phyloP scores from a whole-genome alignment of 1,140 invertebrate genomes.

The Papilio xuthus region DNA sequence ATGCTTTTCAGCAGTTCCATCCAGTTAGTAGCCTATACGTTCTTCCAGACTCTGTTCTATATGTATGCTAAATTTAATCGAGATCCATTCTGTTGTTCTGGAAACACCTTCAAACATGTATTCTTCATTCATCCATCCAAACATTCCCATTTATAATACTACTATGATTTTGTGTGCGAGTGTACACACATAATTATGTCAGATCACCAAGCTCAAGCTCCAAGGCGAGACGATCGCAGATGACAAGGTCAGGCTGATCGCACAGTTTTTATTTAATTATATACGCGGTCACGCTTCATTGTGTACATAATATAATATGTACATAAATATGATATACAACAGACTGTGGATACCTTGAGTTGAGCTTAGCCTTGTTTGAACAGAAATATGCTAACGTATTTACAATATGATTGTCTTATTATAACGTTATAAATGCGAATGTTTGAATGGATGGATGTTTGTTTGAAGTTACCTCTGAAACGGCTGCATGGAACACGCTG shows the following conservation, averaged over 20 bases:
- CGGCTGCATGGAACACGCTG: no score
- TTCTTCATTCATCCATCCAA: no score
- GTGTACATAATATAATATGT: not conserved
- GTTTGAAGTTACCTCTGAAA: no score
- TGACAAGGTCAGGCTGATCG: slow-evolving; percentile 4
- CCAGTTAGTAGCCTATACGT: no score
- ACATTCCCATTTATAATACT: slow-evolving; percentile 4
- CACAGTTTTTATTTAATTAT: slow-evolving; percentile 17
- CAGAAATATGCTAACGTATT: not conserved
- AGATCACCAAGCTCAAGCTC: not conserved
- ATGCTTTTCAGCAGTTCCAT: no score
- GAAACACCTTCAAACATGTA: no score
- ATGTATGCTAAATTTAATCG: no score
- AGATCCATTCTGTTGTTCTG: no score
- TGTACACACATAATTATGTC: slow-evolving; percentile 12
- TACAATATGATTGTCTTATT: not conserved
- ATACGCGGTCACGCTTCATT: not conserved
- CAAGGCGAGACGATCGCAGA: slow-evolving; percentile 11
- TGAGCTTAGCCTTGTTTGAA: slow-evolving; percentile 2
- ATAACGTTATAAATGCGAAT: no score
- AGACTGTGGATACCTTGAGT: not conserved
- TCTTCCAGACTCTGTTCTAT: no score
- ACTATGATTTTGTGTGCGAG: not conserved
- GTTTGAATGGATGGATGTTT: no score
- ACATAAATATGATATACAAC: not conserved